A percentile compares a stretch with the other conserved stretches of the same genome.
These are phyloP conservation scores for Anastrepha ludens DNA, from an alignment of 1,140 invertebrate species.

Conservation along the genomic window DNA sequence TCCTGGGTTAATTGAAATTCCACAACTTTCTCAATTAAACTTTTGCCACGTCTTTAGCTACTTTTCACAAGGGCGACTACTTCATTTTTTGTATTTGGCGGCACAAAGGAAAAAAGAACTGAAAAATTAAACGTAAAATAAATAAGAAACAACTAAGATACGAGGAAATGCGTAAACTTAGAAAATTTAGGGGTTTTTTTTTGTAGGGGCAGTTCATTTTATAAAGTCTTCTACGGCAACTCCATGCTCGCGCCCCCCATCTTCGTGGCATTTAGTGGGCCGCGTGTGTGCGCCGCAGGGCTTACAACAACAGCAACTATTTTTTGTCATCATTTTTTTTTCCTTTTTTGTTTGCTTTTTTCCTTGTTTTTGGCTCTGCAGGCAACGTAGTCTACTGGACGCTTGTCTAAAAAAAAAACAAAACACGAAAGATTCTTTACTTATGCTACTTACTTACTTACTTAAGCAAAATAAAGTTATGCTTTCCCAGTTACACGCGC, in stretches of 20 bases:
- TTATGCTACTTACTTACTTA: not conserved
- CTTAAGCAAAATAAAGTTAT: not conserved
- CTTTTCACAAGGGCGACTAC: not conserved
- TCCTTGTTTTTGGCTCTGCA: not conserved
- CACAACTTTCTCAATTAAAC: slow-evolving; percentile 56
- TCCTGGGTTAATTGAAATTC: slow-evolving; percentile 55
- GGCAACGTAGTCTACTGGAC: not conserved
- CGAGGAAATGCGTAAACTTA: not conserved
- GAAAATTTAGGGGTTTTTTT: not conserved
- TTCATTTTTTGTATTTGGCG: too few species aligned
- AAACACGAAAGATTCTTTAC: not conserved
- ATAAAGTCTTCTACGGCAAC: not conserved
- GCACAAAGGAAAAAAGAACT: not conserved
- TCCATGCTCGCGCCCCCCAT: not conserved
- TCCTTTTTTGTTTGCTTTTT: not conserved
- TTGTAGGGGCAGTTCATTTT: not conserved
- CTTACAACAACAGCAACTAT: not conserved
- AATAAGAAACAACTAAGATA: not conserved
- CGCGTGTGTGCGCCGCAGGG: slow-evolving; percentile 3
- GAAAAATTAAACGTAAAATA: not conserved
- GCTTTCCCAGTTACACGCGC: not conserved
- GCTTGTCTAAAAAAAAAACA: not conserved
- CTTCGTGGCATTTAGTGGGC: not conserved
- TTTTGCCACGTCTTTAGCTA: slow-evolving; percentile 46
- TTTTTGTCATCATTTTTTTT: not conserved